phyloP scores from a whole-genome alignment of 2,888 invertebrate genomes.

The Peribatodes rhomboidaria region DNA sequence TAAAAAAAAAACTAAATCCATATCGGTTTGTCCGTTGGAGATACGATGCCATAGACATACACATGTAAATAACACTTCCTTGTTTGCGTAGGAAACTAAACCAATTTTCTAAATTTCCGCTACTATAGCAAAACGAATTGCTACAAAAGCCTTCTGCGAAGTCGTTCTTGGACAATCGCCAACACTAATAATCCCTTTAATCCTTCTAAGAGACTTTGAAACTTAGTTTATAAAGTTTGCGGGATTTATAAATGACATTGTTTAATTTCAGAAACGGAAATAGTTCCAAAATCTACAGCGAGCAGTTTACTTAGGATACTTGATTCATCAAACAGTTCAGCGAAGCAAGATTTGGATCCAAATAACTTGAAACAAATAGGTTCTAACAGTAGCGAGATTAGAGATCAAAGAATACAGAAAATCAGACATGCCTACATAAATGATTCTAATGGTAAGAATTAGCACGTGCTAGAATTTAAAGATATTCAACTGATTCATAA shows the following conservation, averaged over 20 bases:
- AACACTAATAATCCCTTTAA: slow-evolving; percentile 8
- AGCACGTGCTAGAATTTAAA: not conserved
- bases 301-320: slow-evolving; percentile 71
- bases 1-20: too few species aligned
- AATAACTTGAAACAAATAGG: slow-evolving; percentile 61
- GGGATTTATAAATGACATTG: slow-evolving; percentile 34
- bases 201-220: slow-evolving; percentile 1
- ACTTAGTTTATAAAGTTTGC: slow-evolving; percentile 12
- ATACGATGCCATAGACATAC: too few species aligned
- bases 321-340: slow-evolving; percentile 67
- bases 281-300: slow-evolving; percentile 48
- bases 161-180: not conserved
- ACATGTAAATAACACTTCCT: too few species aligned
- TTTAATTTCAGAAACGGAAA: slow-evolving; percentile 56
- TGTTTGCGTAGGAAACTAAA: too few species aligned
- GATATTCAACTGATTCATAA: not conserved
- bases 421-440: slow-evolving; percentile 61
- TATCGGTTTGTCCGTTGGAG: too few species aligned
- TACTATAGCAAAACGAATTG: too few species aligned
- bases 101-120: too few species aligned
- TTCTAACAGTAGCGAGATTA: slow-evolving; percentile 49
- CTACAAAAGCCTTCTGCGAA: not conserved
- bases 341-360: slow-evolving; percentile 68
- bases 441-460: slow-evolving; percentile 58
- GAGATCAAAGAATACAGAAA: slow-evolving; percentile 62